Conservation (phyloP, 1,140 invertebrate species). For the Apolygus lucorum region DNA sequence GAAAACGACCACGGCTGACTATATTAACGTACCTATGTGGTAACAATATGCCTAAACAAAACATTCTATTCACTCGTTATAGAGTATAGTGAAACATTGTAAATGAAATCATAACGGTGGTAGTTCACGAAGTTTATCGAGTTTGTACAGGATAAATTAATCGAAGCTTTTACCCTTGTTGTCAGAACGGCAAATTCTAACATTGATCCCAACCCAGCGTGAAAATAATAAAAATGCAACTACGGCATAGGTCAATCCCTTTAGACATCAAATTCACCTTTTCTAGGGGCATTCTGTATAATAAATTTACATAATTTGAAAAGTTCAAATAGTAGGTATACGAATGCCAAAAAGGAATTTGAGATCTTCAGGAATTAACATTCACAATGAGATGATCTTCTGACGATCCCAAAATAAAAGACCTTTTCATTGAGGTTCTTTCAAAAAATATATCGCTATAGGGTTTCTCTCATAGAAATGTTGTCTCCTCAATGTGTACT, state of each 20-base stretch:
- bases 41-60: background rate
- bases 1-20: background rate
- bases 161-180: background rate
- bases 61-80: background rate
- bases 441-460: no score
- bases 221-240: background rate
- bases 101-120: background rate
- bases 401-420: no score
- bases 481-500: no score
- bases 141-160: background rate
- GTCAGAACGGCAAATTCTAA: background rate
- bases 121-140: background rate
- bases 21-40: background rate
- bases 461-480: no score
- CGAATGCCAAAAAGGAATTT: background rate
- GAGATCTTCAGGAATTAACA: background rate
- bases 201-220: background rate
- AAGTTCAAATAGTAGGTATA: background rate
- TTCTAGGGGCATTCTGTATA: no score
- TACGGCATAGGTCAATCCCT: no score
- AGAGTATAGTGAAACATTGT: background rate
- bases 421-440: no score
- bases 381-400: background rate
- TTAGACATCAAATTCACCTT: no score
- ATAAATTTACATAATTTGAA: background rate